Conservation (phyloP, 1,140 invertebrate species). For the Saccostrea cuccullata region DNA sequence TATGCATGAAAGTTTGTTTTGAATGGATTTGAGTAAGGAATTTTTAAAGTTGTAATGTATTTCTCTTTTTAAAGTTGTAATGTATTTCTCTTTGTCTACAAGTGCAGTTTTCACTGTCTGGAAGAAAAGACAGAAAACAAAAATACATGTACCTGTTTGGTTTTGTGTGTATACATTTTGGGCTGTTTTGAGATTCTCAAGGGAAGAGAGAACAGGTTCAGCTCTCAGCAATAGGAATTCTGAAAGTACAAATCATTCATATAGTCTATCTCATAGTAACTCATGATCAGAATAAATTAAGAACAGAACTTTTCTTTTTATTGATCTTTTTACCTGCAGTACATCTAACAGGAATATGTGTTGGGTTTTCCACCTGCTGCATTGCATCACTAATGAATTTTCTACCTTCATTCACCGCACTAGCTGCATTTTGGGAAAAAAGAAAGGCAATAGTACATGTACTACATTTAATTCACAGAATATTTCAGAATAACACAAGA, state of each 20-base stretch:
- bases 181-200: slow-evolving; percentile 60
- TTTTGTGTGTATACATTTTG: slow-evolving; percentile 61
- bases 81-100: no score
- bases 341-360: slow-evolving; percentile 84
- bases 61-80: no score
- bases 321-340: slow-evolving; percentile 80
- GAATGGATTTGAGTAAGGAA: no score
- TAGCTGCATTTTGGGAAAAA: slow-evolving; percentile 75
- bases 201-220: slow-evolving; percentile 65
- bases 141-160: slow-evolving; percentile 63
- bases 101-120: no score
- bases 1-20: no score
- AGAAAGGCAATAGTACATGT: no score
- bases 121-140: neutral
- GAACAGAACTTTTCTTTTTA: neutral
- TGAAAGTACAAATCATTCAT: slow-evolving; percentile 43
- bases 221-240: slow-evolving; percentile 70
- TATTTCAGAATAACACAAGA: no score
- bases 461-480: no score
- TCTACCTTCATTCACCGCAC: slow-evolving; percentile 82
- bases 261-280: no score
- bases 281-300: no score
- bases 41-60: no score
- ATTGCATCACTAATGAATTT: slow-evolving; percentile 83
- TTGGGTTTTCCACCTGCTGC: slow-evolving; percentile 85